Percentiles rank a stretch among this genome's conserved stretches.
Conservation (phyloP, 1,140 invertebrate species). For the Venturia canescens region DNA sequence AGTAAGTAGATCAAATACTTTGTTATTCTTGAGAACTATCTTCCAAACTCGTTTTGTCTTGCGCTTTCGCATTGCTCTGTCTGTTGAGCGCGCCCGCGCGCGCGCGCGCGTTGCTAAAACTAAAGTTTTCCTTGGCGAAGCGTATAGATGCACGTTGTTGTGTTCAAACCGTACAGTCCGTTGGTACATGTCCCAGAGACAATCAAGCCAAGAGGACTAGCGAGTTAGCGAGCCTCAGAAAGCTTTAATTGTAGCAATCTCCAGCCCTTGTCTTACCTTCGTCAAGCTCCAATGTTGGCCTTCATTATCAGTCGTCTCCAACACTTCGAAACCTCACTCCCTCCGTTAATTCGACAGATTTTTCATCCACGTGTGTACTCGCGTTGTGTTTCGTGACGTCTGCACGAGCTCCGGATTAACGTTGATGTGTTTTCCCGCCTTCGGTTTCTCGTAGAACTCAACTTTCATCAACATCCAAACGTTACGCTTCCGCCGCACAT, state of each 20-base stretch:
- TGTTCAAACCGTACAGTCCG: background rate
- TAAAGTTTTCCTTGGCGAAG: constrained; percentile 13
- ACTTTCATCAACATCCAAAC: constrained; percentile 21
- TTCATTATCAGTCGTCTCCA: constrained; percentile 24
- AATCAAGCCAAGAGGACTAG: constrained; percentile 53
- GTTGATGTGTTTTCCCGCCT: constrained; percentile 7
- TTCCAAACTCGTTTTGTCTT: background rate
- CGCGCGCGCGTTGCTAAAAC: background rate
- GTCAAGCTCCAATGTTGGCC: constrained; percentile 42
- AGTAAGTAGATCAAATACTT: constrained; percentile 3
- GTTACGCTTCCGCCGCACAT: background rate
- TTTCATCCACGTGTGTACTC: background rate
- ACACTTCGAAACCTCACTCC: background rate
- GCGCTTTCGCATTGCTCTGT: background rate
- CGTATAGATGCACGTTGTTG: background rate
- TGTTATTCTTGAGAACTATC: background rate
- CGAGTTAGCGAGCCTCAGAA: constrained; percentile 49
- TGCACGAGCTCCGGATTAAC: constrained; percentile 26
- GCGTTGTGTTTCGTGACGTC: background rate
- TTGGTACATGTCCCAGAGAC: constrained; percentile 33
- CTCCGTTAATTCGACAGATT: constrained; percentile 3
- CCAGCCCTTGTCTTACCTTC: constrained; percentile 35
- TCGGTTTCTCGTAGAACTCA: background rate
- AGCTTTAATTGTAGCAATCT: constrained; percentile 49
- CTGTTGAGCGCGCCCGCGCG: too few relatives aligned